phyloP scores from a whole-genome alignment of 2,888 invertebrate species.

The Coleophora deauratella region DNA sequence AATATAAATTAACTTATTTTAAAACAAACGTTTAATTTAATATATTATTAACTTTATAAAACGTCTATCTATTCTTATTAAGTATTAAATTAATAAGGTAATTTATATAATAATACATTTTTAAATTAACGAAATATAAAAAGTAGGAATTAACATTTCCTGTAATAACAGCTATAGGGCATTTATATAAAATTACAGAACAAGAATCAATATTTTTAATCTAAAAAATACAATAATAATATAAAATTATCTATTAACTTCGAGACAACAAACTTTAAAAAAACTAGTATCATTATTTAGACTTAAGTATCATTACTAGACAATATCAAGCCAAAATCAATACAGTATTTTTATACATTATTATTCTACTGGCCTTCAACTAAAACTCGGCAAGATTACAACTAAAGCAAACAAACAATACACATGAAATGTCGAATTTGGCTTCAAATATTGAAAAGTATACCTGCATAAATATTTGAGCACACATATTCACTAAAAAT shows the following conservation, averaged over 20 bases:
- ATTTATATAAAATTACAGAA: background rate
- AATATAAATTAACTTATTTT: slow-evolving; percentile 17
- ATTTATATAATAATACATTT: no score
- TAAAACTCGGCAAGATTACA: slow-evolving; percentile 7
- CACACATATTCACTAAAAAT: background rate
- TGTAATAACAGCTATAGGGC: slow-evolving; percentile 31
- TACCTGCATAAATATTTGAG: background rate
- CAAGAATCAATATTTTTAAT: background rate
- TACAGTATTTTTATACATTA: background rate
- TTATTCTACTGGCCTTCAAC: slow-evolving; percentile 13
- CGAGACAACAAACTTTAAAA: background rate
- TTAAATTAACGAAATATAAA: background rate
- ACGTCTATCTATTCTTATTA: no score
- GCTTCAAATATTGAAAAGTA: slow-evolving; percentile 3
- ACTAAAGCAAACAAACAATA: background rate
- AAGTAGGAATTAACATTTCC: slow-evolving; percentile 20
- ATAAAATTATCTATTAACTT: background rate
- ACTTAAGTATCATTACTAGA: no score
- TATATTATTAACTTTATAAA: no score
- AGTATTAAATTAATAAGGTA: no score
- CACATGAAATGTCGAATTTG: slow-evolving; percentile 7
- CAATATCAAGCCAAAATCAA: slow-evolving; percentile 18
- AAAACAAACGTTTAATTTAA: background rate
- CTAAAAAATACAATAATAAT: background rate
- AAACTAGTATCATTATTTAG: no score